Conservation (phyloP, 2,888 invertebrate species). For the Metacarcinus magister region DNA sequence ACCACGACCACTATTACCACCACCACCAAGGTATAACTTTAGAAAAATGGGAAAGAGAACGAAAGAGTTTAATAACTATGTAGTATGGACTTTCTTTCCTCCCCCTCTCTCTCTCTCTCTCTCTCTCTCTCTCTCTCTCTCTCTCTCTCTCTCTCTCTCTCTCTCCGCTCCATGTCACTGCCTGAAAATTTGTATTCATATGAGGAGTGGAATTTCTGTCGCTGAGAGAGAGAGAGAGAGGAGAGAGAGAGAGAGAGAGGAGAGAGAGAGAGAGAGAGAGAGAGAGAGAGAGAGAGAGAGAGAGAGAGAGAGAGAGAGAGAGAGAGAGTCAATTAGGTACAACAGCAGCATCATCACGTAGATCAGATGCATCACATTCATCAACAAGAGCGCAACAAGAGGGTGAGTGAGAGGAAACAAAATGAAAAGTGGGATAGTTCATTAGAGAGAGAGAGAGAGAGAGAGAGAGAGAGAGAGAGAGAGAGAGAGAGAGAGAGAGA, state of each 20-base stretch:
- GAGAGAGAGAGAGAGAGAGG: conserved; percentile 2
- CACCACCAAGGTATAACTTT: no score
- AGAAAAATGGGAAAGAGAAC: not conserved
- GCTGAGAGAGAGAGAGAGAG: conserved; percentile 1
- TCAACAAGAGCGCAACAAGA: no score
- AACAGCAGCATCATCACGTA: no score
- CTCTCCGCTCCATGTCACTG: not conserved
- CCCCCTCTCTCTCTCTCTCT: not conserved
- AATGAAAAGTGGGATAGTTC: no score
- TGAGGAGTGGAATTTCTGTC: not conserved
- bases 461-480: conserved; percentile 26
- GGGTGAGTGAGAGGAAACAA: no score
- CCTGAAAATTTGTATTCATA: not conserved
- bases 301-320: conserved; percentile 2
- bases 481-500: conserved; percentile 12
- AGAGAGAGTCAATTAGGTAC: not conserved
- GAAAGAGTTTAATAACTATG: no score
- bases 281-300: not conserved
- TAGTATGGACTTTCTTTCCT: not conserved
- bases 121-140: not conserved
- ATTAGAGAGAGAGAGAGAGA: conserved; percentile 2
- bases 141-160: not conserved
- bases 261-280: conserved; percentile 2
- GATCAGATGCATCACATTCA: no score
- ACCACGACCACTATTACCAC: no score